phyloP scores from a whole-genome alignment of 2,797 vertebrate species.

The Phataginus tetradactyla region DNA sequence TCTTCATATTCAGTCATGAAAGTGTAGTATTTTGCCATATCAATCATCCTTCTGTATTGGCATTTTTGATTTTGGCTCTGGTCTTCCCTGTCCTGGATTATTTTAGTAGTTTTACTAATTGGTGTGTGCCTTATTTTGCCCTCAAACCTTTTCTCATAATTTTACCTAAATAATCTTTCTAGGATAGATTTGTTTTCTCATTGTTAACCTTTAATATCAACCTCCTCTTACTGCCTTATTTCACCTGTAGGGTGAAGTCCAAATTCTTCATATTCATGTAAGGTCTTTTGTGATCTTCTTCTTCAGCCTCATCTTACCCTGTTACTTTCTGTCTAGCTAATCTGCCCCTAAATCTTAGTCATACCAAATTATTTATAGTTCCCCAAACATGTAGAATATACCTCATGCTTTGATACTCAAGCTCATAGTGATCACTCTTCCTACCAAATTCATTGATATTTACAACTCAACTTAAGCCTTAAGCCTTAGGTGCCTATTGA shows the following conservation, averaged over 20 bases:
- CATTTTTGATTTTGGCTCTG: conserved; percentile 11
- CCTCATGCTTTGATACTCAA: neutral
- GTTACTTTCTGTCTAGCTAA: neutral
- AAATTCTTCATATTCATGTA: neutral
- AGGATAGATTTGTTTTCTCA: neutral
- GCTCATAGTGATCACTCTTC: neutral
- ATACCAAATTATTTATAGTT: neutral
- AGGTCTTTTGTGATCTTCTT: neutral
- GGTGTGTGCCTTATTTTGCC: conserved; percentile 45
- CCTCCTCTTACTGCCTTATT: neutral
- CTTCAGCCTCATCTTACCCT: neutral
- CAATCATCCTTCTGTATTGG: neutral
- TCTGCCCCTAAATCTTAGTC: neutral
- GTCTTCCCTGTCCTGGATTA: neutral
- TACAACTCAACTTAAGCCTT: neutral
- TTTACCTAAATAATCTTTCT: neutral
- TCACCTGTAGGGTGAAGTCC: neutral
- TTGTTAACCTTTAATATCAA: neutral
- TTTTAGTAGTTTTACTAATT: neutral
- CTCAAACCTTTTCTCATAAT: conserved; percentile 25
- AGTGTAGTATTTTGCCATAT: neutral
- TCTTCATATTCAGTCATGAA: neutral
- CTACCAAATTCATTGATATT: neutral
- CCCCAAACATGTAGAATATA: neutral
- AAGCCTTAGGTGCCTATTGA: neutral